Evolutionary conservation across 2,113 vertebrate genomes (phyloP).

Genomic region (Sula dactylatra): DNA sequence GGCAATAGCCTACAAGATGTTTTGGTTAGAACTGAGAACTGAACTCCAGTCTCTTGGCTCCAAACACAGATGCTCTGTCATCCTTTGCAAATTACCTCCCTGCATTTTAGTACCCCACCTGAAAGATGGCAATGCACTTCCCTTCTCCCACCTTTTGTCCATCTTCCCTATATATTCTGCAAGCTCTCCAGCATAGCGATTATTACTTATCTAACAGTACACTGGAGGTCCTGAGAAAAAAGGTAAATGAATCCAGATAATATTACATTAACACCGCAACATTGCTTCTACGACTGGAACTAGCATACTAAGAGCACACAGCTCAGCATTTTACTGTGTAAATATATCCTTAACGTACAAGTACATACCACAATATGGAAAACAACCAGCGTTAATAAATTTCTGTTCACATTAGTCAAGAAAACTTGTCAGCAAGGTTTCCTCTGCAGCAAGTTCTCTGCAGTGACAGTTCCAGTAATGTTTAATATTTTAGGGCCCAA

Average conservation of each 20-base stretch:
- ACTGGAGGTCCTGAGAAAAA: not conserved
- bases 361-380: not conserved
- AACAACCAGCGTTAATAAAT: not conserved
- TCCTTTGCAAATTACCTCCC: not conserved
- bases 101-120: not conserved
- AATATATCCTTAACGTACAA: not conserved
- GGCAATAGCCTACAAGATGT: not conserved
- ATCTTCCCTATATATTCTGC: not conserved
- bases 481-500: not conserved
- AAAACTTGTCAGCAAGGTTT: constrained; percentile 10
- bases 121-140: not conserved
- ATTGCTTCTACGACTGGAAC: not conserved
- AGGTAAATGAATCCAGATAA: not conserved
- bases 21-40: not conserved
- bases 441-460: not conserved
- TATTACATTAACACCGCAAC: not conserved
- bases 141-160: not conserved
- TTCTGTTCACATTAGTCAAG: not conserved
- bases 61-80: not conserved
- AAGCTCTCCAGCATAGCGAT: not conserved
- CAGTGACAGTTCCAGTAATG: not conserved
- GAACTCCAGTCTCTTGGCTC: not conserved
- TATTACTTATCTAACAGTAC: not conserved
- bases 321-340: not conserved
- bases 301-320: not conserved